Percentiles rank a stretch among this genome's conserved stretches.
Evolutionary conservation across 1,140 invertebrate genomes (phyloP).

Genomic region (Hypsibius dujardini): DNA sequence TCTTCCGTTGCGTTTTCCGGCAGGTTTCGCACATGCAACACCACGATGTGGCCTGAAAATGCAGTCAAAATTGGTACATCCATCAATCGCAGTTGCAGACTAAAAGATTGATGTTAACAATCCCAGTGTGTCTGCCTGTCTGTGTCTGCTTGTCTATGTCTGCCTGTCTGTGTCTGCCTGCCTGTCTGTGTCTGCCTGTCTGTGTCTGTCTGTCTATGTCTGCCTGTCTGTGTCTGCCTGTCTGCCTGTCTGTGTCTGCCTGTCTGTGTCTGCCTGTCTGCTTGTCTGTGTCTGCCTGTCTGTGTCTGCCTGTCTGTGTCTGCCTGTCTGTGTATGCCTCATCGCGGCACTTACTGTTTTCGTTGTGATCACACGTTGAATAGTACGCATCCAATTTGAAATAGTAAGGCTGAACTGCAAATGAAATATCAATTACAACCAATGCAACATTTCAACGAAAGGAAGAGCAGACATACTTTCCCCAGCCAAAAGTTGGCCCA

Average conservation of each 20-base stretch:
- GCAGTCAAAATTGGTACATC: neutral
- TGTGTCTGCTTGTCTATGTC: neutral
- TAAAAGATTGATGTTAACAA: neutral
- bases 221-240: too few relatives aligned
- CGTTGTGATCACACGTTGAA: neutral
- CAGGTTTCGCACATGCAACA: neutral
- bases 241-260: too few relatives aligned
- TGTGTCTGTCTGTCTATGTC: too few relatives aligned
- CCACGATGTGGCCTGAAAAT: neutral
- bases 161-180: too few relatives aligned
- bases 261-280: too few relatives aligned
- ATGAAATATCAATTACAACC: neutral
- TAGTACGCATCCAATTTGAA: constrained; percentile 6
- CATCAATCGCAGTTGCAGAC: neutral
- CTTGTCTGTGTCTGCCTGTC: too few relatives aligned
- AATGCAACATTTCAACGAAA: neutral
- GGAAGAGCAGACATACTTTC: neutral
- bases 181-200: too few relatives aligned
- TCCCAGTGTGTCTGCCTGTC: neutral
- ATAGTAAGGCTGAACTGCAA: constrained; percentile 2
- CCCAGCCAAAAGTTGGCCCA: neutral
- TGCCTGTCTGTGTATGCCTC: too few relatives aligned
- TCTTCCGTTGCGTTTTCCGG: neutral
- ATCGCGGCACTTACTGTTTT: neutral
- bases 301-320: too few relatives aligned